phyloP scores from a whole-genome alignment of 1,140 invertebrate species.

The Scylla paramamosain region DNA sequence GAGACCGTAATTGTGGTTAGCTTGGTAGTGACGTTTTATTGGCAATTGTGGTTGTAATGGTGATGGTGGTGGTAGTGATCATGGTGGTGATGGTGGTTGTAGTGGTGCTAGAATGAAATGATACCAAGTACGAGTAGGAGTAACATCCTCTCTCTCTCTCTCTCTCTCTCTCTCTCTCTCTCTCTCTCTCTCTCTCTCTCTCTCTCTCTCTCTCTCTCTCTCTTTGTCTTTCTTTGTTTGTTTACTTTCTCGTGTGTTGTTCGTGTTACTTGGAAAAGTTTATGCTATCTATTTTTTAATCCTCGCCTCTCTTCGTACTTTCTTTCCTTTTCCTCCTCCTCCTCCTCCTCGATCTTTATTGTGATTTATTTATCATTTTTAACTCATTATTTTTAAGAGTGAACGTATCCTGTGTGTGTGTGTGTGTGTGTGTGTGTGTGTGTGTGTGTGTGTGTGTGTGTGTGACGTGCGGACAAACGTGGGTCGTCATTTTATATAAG shows the following conservation, averaged over 20 bases:
- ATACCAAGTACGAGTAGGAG: background rate
- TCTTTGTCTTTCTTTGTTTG: background rate
- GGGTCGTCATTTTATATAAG: background rate
- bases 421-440: conserved; percentile 48
- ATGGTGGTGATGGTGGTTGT: background rate
- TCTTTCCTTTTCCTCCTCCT: background rate
- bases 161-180: no score
- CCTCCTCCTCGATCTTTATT: background rate
- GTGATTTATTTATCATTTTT: background rate
- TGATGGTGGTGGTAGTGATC: background rate
- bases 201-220: background rate
- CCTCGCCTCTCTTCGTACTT: conserved; percentile 14
- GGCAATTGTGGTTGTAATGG: background rate
- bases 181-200: no score
- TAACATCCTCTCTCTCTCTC: background rate
- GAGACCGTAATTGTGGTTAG: background rate
- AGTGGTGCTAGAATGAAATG: background rate
- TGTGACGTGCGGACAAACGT: background rate
- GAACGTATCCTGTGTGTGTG: conserved; percentile 31
- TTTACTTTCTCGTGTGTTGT: background rate
- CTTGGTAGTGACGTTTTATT: background rate
- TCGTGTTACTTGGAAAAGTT: background rate
- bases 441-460: conserved; percentile 56
- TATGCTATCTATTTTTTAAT: background rate
- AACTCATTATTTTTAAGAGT: background rate